Conservation (phyloP, 2,888 invertebrate species). For the Seladonia tumulorum region DNA sequence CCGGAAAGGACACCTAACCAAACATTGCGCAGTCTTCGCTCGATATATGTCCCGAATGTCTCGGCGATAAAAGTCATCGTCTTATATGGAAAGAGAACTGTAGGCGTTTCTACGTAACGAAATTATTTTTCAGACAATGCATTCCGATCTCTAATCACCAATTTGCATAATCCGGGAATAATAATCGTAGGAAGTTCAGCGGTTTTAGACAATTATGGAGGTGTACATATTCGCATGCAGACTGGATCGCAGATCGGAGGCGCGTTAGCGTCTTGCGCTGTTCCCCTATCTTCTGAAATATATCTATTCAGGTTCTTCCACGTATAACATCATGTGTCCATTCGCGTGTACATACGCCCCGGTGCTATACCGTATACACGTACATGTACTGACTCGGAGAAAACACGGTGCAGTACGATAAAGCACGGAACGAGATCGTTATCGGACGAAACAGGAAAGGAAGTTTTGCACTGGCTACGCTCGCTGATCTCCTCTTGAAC, state of each 20-base stretch:
- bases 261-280: slow-evolving; percentile 31
- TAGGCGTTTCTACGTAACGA: too few species aligned
- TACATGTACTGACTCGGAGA: slow-evolving; percentile 25
- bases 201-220: slow-evolving; percentile 70
- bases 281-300: slow-evolving; percentile 50
- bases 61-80: too few species aligned
- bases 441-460: slow-evolving; percentile 49
- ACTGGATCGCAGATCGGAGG: slow-evolving; percentile 31
- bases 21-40: too few species aligned
- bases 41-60: too few species aligned
- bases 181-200: slow-evolving; percentile 72
- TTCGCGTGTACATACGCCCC: slow-evolving; percentile 25
- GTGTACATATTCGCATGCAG: slow-evolving; percentile 55
- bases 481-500: slow-evolving; percentile 22
- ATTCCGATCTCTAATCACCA: too few species aligned
- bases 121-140: neutral
- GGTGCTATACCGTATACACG: slow-evolving; percentile 17
- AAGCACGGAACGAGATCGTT: slow-evolving; percentile 37
- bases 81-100: too few species aligned
- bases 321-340: slow-evolving; percentile 2
- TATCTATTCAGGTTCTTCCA: slow-evolving; percentile 52
- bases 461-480: slow-evolving; percentile 43
- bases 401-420: slow-evolving; percentile 31
- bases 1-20: neutral
- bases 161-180: slow-evolving; percentile 54